These are phyloP conservation scores for Trinectes maculatus DNA, from an alignment of 2,113 vertebrate genomes.

Conservation along the genomic window DNA sequence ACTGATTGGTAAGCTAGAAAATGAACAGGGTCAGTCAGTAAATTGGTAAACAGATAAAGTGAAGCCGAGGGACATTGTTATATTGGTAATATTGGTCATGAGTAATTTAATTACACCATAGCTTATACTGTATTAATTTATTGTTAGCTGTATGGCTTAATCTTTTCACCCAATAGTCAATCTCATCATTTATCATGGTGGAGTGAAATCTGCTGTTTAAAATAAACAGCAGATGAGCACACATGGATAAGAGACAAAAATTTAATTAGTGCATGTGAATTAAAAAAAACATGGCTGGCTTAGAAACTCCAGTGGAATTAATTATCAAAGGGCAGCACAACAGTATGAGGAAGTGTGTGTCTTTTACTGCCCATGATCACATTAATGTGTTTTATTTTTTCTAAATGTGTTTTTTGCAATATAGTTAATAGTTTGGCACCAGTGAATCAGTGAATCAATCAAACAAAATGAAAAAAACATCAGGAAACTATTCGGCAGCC, in stretches of 20 bases:
- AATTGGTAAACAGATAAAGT: conserved; percentile 26
- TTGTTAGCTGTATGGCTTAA: not conserved
- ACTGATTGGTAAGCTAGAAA: conserved; percentile 1
- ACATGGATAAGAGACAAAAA: not conserved
- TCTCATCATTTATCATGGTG: not conserved
- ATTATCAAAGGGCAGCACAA: not conserved
- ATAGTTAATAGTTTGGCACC: too few relatives aligned
- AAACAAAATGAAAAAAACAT: not conserved
- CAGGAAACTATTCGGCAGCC: not conserved
- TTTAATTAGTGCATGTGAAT: conserved; percentile 8
- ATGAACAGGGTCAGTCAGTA: conserved; percentile 1
- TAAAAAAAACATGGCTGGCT: not conserved
- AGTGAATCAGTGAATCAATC: conserved; percentile 7
- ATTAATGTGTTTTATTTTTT: too few relatives aligned
- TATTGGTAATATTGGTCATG: too few relatives aligned
- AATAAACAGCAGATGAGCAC: not conserved
- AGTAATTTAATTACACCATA: too few relatives aligned
- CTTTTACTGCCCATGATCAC: not conserved
- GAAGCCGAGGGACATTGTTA: not conserved
- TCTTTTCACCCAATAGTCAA: not conserved
- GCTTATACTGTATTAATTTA: conserved; percentile 2
- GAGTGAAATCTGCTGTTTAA: not conserved
- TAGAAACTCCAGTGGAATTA: not conserved
- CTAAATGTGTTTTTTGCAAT: too few relatives aligned
- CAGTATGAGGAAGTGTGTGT: not conserved